Evolutionary conservation across 2,888 invertebrate genomes (phyloP), one percentile per base, ranked within the genome.

Genomic region (Megaustenia siamemsis): DNA sequence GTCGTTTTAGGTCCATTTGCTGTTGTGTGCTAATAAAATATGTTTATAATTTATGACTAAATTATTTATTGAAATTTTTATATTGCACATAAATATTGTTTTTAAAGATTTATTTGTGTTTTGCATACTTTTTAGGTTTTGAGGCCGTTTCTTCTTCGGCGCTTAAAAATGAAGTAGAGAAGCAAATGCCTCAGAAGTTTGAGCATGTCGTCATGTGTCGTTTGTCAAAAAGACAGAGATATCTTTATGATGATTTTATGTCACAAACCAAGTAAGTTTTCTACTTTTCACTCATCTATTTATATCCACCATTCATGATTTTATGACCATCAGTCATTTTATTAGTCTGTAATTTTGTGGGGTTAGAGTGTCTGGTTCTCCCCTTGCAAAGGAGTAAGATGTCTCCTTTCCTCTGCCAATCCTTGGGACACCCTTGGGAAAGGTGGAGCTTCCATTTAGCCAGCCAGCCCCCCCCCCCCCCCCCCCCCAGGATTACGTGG

Each of bases 91-190:
- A 10, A 63, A 15, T 63, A 32, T 32, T 60, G 4, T 18, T 21
- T 18, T 24, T 4, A 56, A 21, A 12, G 4, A 12, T 56, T 56
- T 18, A 24, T n/a, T 75, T 84, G 18, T 10, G 73, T 75, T 32
- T 1, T 81, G 28, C 80, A 49, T 45, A n/a, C n/a, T n/a, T n/a
- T 90, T 85, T 90, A 97, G 97, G 94, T 99, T 92, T 95, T 99
- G 53, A 98, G 99, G 93, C 99, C 99, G 0, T 99, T 97, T 93
- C 97, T 99, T 90, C 95, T 99, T 88, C 95, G 99, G 69, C 95
- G 99, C 88, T 98, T 99, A 75, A 99, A 99, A 98, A 98, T 94
- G 99, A 99, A 93, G 99, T 99, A 0, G 99, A 99, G 94, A 99
- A 99, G 94, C 99, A 98, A 49, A 95, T 99, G 92, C 99, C 99